Percentiles rank a stretch among this genome's conserved stretches.
Evolutionary conservation across 2,113 vertebrate species (phyloP).

Genomic region (Apistogramma diplotaenia): DNA sequence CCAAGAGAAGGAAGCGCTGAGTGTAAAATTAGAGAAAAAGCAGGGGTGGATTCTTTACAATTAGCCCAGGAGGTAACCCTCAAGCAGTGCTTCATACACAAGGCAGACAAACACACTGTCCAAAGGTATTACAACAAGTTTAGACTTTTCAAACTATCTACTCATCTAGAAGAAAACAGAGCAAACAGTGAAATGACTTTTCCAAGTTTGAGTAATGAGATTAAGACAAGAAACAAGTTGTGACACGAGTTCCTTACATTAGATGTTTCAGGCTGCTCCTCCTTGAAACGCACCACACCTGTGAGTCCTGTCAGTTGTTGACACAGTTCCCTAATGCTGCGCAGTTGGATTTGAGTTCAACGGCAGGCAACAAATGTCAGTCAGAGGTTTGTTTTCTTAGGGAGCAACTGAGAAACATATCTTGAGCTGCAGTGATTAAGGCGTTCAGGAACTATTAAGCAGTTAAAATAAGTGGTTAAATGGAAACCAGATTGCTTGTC

Average conservation of each 20-base stretch:
- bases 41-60: slow-evolving; percentile 59
- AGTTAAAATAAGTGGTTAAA: slow-evolving; percentile 64
- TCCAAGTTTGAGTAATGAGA: slow-evolving; percentile 27
- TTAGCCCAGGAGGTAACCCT: slow-evolving; percentile 40
- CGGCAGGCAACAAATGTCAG: slow-evolving; percentile 36
- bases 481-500: slow-evolving; percentile 57
- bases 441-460: slow-evolving; percentile 61
- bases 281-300: slow-evolving; percentile 24
- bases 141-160: slow-evolving; percentile 41
- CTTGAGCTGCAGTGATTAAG: slow-evolving; percentile 45
- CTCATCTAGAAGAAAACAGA: slow-evolving; percentile 28
- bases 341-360: slow-evolving; percentile 22
- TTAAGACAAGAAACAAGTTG: slow-evolving; percentile 37
- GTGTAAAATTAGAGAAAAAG: slow-evolving; percentile 31
- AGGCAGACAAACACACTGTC: neutral
- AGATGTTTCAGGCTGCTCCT: neutral
- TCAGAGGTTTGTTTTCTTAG: slow-evolving; percentile 50
- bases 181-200: slow-evolving; percentile 47
- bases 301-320: neutral
- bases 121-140: slow-evolving; percentile 26
- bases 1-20: neutral
- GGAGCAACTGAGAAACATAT: slow-evolving; percentile 37
- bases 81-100: neutral
- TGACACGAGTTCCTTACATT: slow-evolving; percentile 35
- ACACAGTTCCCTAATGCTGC: neutral